A percentile compares a stretch with the other conserved stretches of the same genome.
Conservation (phyloP, 2,113 vertebrate species). For the Phalacrocorax brasilianus region DNA sequence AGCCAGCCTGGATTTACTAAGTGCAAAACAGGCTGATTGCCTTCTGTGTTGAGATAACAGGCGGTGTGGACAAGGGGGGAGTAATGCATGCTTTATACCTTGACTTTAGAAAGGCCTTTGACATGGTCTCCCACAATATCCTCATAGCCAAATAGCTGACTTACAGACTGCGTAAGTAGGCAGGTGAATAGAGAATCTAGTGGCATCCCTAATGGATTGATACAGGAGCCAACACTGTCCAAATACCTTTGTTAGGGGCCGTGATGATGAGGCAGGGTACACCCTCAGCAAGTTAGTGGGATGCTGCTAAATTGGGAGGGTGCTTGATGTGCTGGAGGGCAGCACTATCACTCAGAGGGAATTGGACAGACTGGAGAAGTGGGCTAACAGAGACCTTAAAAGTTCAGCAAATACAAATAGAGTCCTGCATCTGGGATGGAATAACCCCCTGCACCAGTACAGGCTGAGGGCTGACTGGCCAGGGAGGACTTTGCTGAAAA, state of each 20-base stretch:
- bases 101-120: not conserved
- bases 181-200: not conserved
- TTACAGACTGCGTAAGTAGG: not conserved
- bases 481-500: not conserved
- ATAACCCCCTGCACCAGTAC: not conserved
- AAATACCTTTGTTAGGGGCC: not conserved
- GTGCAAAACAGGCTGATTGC: not conserved
- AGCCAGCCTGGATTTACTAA: not conserved
- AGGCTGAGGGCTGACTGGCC: not conserved
- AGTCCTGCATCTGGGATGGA: not conserved
- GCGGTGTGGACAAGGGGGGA: not conserved
- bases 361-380: not conserved
- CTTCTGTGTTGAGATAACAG: not conserved
- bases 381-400: not conserved
- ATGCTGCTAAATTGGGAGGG: not conserved
- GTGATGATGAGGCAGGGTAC: not conserved
- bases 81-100: not conserved
- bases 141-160: not conserved
- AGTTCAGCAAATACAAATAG: not conserved
- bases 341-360: not conserved
- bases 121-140: not conserved
- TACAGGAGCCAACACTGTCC: not conserved
- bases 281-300: not conserved
- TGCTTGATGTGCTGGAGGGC: not conserved
- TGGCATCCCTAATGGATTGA: not conserved